Conservation (phyloP, 2,888 invertebrate species). For the Apamea sordens region DNA sequence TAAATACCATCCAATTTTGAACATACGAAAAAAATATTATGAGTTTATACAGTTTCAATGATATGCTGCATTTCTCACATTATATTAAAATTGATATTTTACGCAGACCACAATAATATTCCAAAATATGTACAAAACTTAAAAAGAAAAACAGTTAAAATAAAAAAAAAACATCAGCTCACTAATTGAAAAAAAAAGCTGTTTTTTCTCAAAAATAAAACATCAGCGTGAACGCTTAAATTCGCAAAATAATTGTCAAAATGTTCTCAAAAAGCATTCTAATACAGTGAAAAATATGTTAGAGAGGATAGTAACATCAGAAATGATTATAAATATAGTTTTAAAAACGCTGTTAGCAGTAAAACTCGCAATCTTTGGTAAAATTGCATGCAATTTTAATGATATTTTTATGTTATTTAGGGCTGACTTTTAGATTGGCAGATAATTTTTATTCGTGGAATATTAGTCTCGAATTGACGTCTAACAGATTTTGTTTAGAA, state of each 20-base stretch:
- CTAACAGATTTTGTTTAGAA: too few relatives aligned
- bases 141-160: constrained; percentile 31
- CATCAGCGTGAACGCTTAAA: constrained; percentile 55
- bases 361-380: neutral
- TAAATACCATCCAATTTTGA: neutral
- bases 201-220: constrained; percentile 58
- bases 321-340: neutral
- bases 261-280: constrained; percentile 61
- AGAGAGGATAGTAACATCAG: constrained; percentile 28
- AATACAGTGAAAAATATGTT: constrained; percentile 52
- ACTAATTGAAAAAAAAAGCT: constrained; percentile 68
- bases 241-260: constrained; percentile 67
- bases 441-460: too few relatives aligned
- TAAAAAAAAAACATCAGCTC: constrained; percentile 58
- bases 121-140: constrained; percentile 30
- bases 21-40: neutral
- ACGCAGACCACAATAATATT: constrained; percentile 52
- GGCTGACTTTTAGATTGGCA: too few relatives aligned
- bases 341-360: neutral
- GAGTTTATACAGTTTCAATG: neutral
- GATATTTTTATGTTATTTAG: neutral
- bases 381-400: constrained; percentile 24
- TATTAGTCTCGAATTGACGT: too few relatives aligned
- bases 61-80: too few relatives aligned
- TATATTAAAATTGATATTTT: neutral